These are phyloP conservation scores for Pachyseris speciosa DNA, from an alignment of 64 coral and sea anemone species.

Conservation along the genomic window DNA sequence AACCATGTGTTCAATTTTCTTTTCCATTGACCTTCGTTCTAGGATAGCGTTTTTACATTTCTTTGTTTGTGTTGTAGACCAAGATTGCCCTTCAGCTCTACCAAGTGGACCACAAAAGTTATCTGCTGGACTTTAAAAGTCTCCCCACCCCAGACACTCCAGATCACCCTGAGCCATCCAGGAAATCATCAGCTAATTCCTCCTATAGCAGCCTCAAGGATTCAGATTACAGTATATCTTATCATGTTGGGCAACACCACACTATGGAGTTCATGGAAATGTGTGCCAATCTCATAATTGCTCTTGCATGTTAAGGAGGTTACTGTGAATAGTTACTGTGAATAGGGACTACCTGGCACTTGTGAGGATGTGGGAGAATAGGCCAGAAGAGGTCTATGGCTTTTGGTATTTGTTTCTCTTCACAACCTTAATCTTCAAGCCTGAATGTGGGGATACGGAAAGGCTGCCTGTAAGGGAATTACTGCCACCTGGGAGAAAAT, in stretches of 20 bases:
- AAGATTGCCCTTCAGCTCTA: constrained; percentile 96
- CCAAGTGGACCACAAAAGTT: constrained; percentile 97
- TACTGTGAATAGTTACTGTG: not conserved
- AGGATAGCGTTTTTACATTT: not conserved
- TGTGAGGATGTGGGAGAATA: too few relatives aligned
- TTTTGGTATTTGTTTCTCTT: too few relatives aligned
- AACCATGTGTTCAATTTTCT: too few relatives aligned
- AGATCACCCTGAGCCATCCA: constrained; percentile 49
- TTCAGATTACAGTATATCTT: constrained; percentile 23
- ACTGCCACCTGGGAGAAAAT: too few relatives aligned
- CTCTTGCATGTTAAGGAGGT: constrained; percentile 68
- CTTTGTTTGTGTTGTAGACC: constrained; percentile 45
- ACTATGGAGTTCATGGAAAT: constrained; percentile 99
- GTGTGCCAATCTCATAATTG: constrained; percentile 91
- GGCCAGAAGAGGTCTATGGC: too few relatives aligned
- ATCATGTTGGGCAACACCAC: constrained; percentile 59
- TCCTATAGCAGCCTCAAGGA: constrained; percentile 93
- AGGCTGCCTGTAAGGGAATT: too few relatives aligned
- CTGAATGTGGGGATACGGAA: too few relatives aligned
- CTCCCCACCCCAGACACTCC: constrained; percentile 59
- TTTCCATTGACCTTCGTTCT: too few relatives aligned
- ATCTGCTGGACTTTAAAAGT: constrained; percentile 96
- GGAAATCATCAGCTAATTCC: constrained; percentile 91
- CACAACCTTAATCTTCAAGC: too few relatives aligned
- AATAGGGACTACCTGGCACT: not conserved